Base-by-base conservation (phyloP, 2,113 vertebrate species). In the Rhea pennata region DNA sequence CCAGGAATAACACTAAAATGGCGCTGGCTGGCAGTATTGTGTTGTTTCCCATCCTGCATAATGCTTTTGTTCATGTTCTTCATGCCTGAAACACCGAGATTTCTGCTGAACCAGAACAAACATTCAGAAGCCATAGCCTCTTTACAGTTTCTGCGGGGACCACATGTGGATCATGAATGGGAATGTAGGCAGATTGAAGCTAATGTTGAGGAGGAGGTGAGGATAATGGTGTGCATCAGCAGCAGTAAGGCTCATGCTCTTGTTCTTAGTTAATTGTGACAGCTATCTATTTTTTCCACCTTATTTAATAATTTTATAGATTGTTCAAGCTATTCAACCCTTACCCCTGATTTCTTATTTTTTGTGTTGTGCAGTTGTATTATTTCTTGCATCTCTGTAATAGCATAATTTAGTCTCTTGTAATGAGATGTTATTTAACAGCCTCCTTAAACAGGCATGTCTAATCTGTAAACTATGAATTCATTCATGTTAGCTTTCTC, bases 81-180 rank as follows among this genome's bases (percentile, higher is more conserved):
- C 96, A 98, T 99, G 99, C 99, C 99, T 0, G 99, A 99, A 97
- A 99, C 99, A 3, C 99, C 99, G 0, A 97, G 98, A 23, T 99
- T 98, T 98, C 97, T 99, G 95, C 97, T 99, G 87, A 97, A 97
- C 2, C 97, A 59, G 89, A 98, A 98, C 20, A 98, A 96, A 87
- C 92, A 29, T 80, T 85, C 96, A 3, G 99, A 99, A 92, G 99
- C 99, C 2, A 88, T 98, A 64, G 98, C 98, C 8, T 97, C 98
- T 3, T 93, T 99, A 89, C 96, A 80, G n/a, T 99, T 99, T 95
- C 98, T 99, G 84, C 97, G 99, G 70, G 99, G 99, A 10, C 98
- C 98, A 0, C 94, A 98, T 2, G 98, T 95, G 5, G 98, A 98
- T 22, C 97, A 98, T 0, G 98, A 98, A 26, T 98, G 98, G 98